phyloP scores from a whole-genome alignment of 1,140 invertebrate genomes.

The Drosophila nigromelanica region DNA sequence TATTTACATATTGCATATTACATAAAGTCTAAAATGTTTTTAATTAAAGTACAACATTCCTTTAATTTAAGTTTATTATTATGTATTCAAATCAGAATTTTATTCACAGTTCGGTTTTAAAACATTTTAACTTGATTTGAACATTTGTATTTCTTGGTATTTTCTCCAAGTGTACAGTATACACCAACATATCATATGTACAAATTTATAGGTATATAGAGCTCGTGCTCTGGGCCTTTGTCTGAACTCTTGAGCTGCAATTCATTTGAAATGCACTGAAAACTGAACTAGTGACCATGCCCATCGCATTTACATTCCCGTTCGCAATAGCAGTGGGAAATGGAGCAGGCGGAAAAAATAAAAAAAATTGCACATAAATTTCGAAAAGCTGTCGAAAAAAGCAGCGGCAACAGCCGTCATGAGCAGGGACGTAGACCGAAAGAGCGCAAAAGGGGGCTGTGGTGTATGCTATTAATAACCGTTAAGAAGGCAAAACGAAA shows the following conservation, averaged over 20 bases:
- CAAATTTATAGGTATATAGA: not conserved
- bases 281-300: slow-evolving; percentile 13
- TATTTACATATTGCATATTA: too few relatives aligned
- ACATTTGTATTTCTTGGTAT: not conserved
- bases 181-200: not conserved
- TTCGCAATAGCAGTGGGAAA: slow-evolving; percentile 9
- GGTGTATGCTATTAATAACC: slow-evolving; percentile 11
- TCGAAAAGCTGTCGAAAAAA: slow-evolving; percentile 34
- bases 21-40: too few relatives aligned
- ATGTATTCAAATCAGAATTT: too few relatives aligned
- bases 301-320: not conserved
- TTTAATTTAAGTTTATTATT: too few relatives aligned
- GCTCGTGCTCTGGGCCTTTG: not conserved
- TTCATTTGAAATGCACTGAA: slow-evolving; percentile 37
- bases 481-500: slow-evolving; percentile 1
- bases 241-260: slow-evolving; percentile 35
- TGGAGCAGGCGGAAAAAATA: slow-evolving; percentile 6
- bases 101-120: too few relatives aligned
- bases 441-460: not conserved
- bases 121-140: too few relatives aligned
- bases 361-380: slow-evolving; percentile 48
- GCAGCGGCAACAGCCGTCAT: slow-evolving; percentile 40
- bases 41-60: too few relatives aligned
- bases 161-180: not conserved
- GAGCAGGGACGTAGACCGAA: slow-evolving; percentile 32